phyloP scores from a whole-genome alignment of 2,888 invertebrate species.

The Nineta flava region DNA sequence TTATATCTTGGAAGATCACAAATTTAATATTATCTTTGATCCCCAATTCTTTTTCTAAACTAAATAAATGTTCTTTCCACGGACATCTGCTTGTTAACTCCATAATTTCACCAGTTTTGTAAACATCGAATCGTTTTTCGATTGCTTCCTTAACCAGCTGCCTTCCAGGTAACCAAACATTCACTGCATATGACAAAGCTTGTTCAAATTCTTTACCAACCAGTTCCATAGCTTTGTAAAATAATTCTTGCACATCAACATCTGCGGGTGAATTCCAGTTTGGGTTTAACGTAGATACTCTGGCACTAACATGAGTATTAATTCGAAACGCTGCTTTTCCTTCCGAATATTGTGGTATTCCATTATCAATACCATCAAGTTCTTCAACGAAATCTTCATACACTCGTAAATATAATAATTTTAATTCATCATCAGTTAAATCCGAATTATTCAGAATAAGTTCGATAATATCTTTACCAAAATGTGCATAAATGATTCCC shows the following conservation, averaged over 20 bases:
- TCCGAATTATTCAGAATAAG: slow-evolving; percentile 33
- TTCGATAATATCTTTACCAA: slow-evolving; percentile 64
- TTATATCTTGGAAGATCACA: slow-evolving; percentile 50
- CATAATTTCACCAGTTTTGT: slow-evolving; percentile 69
- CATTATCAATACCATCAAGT: slow-evolving; percentile 95
- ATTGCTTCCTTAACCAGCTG: slow-evolving; percentile 58
- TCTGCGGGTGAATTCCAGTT: slow-evolving; percentile 56
- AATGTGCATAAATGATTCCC: slow-evolving; percentile 81
- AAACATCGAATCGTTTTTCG: slow-evolving; percentile 45
- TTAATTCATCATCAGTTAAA: slow-evolving; percentile 27
- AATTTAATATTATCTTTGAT: slow-evolving; percentile 50
- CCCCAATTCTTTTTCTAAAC: slow-evolving; percentile 58
- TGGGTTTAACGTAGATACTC: slow-evolving; percentile 68
- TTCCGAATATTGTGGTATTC: slow-evolving; percentile 60
- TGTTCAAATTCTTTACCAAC: slow-evolving; percentile 69
- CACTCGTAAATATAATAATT: slow-evolving; percentile 46
- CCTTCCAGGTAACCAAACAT: slow-evolving; percentile 78
- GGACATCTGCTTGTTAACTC: slow-evolving; percentile 56
- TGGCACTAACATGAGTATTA: slow-evolving; percentile 57
- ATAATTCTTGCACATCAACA: slow-evolving; percentile 39
- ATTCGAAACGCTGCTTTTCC: slow-evolving; percentile 61
- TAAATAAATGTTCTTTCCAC: slow-evolving; percentile 82
- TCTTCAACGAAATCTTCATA: slow-evolving; percentile 83
- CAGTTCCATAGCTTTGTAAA: slow-evolving; percentile 59
- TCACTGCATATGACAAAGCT: slow-evolving; percentile 39